Evolutionary conservation across 2,888 invertebrate genomes (phyloP), one percentile per base, ranked within the genome.

Genomic region (Crematogaster levior): DNA sequence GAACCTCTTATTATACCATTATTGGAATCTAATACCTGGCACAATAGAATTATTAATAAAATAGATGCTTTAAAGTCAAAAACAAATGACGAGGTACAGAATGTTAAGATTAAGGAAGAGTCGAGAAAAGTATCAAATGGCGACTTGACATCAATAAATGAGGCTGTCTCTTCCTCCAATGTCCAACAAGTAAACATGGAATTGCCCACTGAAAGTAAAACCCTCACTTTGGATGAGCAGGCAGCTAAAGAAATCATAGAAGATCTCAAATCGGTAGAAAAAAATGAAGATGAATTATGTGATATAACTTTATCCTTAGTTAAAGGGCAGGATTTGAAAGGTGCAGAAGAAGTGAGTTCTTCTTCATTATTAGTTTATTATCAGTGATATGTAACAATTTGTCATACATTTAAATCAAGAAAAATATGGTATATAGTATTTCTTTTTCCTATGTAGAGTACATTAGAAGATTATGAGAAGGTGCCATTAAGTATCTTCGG

Each of bases 401-500:
- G 3, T 37, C 1, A 24, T 24, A 34, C 3, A 72, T 24, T 51
- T 48, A 18, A 37, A 30, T 60, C 10, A 24, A 68, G 15, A 43
- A 63, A 63, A 18, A 43, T 15, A 24, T 53, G 58, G 0, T 51
- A 53, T n/a, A 56, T 46, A 56, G 72, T 34, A 34, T 48, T 6
- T 48, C 21, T 30, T 5, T 65, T 75, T 68, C 58, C 63, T 82
- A 95, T 95, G 85, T 94, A 96, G 96, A 95, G 98, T 1, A 95
- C 96, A 3, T 88, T 96, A 27, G 96, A 96, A 53, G 96, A 97
- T 94, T 97, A 97, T 93, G 96, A 97, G 86, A 94, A 95, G 90
- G 95, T 97, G 83, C 97, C 97, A 0, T 96, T 97, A 27, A 95
- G 95, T 91, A 96, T 97, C 75, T 99, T 97, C 96, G 99, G 99